Evolutionary conservation across 2,888 invertebrate genomes (phyloP).

Genomic region (Phoenoteleia sp.): DNA sequence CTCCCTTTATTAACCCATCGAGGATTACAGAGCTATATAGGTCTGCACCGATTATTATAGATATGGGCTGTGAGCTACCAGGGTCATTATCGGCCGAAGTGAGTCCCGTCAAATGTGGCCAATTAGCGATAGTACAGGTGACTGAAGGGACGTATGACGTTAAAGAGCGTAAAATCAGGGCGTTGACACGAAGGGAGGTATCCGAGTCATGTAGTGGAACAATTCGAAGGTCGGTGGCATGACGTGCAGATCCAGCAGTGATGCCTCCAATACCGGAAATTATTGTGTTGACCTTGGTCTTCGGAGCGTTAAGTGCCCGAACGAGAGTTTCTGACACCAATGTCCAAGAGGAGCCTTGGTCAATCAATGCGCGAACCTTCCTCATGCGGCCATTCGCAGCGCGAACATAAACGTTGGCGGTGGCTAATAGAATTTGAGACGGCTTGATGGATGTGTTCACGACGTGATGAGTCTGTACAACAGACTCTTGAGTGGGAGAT

Average conservation of each 20-base stretch:
- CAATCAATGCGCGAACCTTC: not conserved
- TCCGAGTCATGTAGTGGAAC: not conserved
- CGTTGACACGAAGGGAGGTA: not conserved
- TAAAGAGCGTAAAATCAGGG: not conserved
- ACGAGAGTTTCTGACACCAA: not conserved
- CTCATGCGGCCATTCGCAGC: not conserved
- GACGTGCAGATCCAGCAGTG: not conserved
- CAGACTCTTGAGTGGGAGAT: too few relatives aligned
- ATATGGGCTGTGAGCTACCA: not conserved
- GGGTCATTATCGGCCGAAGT: not conserved
- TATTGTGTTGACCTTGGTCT: not conserved
- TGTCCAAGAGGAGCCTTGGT: conserved; percentile 4
- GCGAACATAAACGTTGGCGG: not conserved
- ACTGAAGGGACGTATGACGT: conserved; percentile 9
- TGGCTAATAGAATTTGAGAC: not conserved
- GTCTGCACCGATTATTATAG: conserved; percentile 11
- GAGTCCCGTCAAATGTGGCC: not conserved
- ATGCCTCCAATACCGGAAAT: not conserved
- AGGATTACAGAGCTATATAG: not conserved
- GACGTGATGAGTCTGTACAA: not conserved
- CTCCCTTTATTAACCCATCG: not conserved
- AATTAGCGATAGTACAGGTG: too few relatives aligned
- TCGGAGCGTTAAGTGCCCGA: not conserved
- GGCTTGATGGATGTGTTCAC: not conserved
- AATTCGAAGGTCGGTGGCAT: not conserved